Percentiles rank a stretch among this genome's conserved stretches.
These are phyloP conservation scores for Crossocerus cetratus DNA, from an alignment of 2,888 invertebrate species.

Conservation along the genomic window DNA sequence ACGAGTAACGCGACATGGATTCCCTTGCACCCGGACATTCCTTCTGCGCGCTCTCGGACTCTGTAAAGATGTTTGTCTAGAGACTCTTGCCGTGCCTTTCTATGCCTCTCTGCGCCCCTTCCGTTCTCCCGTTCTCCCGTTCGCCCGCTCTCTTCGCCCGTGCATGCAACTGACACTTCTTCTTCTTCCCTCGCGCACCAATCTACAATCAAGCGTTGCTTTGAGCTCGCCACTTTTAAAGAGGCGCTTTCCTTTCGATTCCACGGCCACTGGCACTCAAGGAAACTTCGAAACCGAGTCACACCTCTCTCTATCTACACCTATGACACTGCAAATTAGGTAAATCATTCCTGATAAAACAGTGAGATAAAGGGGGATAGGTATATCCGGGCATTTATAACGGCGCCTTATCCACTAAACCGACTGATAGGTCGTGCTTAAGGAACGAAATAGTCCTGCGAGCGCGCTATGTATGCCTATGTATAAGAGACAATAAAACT, in stretches of 20 bases:
- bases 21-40: too few relatives aligned
- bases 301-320: constrained; percentile 5
- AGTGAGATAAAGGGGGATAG: constrained; percentile 21
- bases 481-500: constrained; percentile 33
- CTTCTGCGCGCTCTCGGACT: too few relatives aligned
- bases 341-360: constrained; percentile 13
- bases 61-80: too few relatives aligned
- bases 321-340: constrained; percentile 9
- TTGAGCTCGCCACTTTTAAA: constrained; percentile 1
- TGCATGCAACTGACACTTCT: too few relatives aligned
- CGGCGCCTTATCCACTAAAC: constrained; percentile 25
- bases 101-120: too few relatives aligned
- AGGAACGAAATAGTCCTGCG: constrained; percentile 18
- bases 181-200: too few relatives aligned
- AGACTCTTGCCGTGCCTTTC: too few relatives aligned
- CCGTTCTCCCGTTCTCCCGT: too few relatives aligned
- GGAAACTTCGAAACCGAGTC: constrained; percentile 1
- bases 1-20: neutral
- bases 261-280: neutral
- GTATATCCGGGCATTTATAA: constrained; percentile 5
- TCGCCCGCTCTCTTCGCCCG: too few relatives aligned
- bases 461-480: constrained; percentile 28
- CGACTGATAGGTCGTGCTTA: neutral
- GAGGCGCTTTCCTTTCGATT: neutral
- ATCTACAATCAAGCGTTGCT: too few relatives aligned